A percentile compares a stretch with the other conserved stretches of the same genome.
phyloP scores from a whole-genome alignment of 2,797 vertebrate genomes.

The Onychomys leucogaster region DNA sequence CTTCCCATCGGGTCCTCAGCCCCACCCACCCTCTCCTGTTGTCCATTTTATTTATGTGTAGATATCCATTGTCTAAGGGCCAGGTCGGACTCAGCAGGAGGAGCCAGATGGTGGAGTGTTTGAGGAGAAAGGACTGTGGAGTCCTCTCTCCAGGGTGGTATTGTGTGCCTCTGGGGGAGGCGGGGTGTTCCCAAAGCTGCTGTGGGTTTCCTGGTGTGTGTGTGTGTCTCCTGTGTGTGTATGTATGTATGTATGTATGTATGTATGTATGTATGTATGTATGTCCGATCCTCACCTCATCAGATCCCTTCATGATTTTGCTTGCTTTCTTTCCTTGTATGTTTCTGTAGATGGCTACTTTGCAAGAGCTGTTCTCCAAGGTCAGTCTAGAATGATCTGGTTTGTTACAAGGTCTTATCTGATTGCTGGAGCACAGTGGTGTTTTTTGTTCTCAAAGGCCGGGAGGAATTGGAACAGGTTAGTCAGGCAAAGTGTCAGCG shows the following conservation, averaged over 20 bases:
- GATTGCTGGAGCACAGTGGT: constrained; percentile 36
- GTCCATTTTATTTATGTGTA: neutral
- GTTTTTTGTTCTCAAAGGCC: constrained; percentile 69
- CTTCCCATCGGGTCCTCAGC: neutral
- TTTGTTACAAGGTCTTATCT: constrained; percentile 57
- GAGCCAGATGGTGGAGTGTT: neutral
- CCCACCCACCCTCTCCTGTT: neutral
- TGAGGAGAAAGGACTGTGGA: neutral
- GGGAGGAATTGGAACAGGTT: constrained; percentile 10
- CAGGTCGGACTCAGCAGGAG: neutral
- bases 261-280: neutral
- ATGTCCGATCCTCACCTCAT: rapidly evolving
- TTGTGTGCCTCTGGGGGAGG: neutral
- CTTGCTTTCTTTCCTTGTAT: neutral
- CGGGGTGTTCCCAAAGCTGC: neutral
- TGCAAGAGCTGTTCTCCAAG: constrained; percentile 54
- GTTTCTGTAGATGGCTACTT: neutral
- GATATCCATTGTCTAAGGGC: neutral
- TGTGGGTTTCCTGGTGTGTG: too few species aligned
- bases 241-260: neutral
- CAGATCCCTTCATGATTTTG: too few species aligned
- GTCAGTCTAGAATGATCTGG: constrained; percentile 61
- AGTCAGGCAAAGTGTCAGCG: neutral
- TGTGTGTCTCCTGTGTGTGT: too few species aligned
- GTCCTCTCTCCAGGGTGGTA: neutral